These are phyloP conservation scores for Ceratitis capitata DNA, from an alignment of 1,140 invertebrate species.

Conservation along the genomic window DNA sequence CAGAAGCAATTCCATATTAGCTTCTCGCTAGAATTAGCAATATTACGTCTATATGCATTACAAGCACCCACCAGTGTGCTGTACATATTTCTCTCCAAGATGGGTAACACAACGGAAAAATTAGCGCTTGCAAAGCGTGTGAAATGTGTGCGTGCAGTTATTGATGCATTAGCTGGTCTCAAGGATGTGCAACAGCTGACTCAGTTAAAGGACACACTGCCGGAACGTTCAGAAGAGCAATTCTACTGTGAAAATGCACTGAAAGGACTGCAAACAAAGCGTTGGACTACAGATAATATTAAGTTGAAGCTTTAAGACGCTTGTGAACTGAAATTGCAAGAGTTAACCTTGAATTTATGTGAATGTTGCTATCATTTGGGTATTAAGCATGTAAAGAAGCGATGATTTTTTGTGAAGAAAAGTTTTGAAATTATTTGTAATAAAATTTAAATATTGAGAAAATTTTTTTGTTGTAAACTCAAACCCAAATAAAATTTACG, in stretches of 20 bases:
- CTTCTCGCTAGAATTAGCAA: conserved; percentile 56
- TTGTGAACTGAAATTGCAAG: background rate
- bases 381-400: too few relatives aligned
- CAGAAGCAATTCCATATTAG: conserved; percentile 62
- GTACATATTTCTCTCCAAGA: conserved; percentile 58
- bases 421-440: too few relatives aligned
- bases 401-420: too few relatives aligned
- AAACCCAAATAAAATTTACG: background rate
- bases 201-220: conserved; percentile 54
- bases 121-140: conserved; percentile 54
- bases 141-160: conserved; percentile 57
- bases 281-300: conserved; percentile 63
- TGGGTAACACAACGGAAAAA: conserved; percentile 57
- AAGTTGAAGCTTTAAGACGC: conserved; percentile 54
- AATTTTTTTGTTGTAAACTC: background rate
- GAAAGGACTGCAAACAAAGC: conserved; percentile 58
- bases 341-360: too few relatives aligned
- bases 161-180: conserved; percentile 58
- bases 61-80: conserved; percentile 57
- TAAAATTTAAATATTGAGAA: background rate
- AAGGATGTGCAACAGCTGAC: conserved; percentile 59
- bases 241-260: conserved; percentile 64
- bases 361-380: too few relatives aligned
- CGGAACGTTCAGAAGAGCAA: conserved; percentile 57
- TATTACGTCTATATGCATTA: conserved; percentile 54